Evolutionary conservation across 1,140 invertebrate genomes (phyloP), one percentile per base, ranked within the genome.

Genomic region (Penaeus japonicus): DNA sequence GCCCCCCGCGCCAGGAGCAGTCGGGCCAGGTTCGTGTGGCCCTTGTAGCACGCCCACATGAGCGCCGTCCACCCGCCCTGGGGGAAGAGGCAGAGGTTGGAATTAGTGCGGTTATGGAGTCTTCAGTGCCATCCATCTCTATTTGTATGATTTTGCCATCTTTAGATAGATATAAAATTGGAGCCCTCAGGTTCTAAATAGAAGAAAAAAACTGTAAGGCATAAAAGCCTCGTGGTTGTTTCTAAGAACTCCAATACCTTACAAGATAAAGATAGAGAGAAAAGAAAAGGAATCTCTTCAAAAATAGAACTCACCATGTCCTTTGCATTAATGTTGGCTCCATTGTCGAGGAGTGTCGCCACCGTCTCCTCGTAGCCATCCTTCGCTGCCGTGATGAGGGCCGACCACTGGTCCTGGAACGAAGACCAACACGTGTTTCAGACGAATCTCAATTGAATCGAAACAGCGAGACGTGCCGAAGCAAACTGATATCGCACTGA

Each of bases 11-110:
- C 95, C 82, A 99, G 92, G n/a, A 99, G 93, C 86, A 97, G 92
- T 54, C 94, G 94, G 24, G 97, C 98, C 87, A 96, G 94, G 32
- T 96, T 95, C 18, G 95, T 94, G 90, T 96, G 95, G 4, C 97
- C 97, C 93, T 98, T 98, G 92, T 99, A 99, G 12, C 96, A 95
- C 0, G 98, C 97, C 98, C 98, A 99, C 96, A 99, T 98, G 59
- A 99, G 94, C 1, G 98, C 94, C 2, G 98, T 98, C 98, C 98
- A 99, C 32, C 97, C 97, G 91, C 98, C 97, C 97, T 98, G 91
- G 89, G 91, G 88, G 92, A 91, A 87, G 84, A 90, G 24, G 54
- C 7, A 47, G 5, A 15, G n/a, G 22, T n/a, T 80, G 24, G n/a
- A 12, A 65, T 1, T 80, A 65, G 57, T 10, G 12, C 0, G 10